These are phyloP conservation scores for Phaenicophaeus curvirostris DNA, from an alignment of 2,797 vertebrate species.

Conservation along the genomic window DNA sequence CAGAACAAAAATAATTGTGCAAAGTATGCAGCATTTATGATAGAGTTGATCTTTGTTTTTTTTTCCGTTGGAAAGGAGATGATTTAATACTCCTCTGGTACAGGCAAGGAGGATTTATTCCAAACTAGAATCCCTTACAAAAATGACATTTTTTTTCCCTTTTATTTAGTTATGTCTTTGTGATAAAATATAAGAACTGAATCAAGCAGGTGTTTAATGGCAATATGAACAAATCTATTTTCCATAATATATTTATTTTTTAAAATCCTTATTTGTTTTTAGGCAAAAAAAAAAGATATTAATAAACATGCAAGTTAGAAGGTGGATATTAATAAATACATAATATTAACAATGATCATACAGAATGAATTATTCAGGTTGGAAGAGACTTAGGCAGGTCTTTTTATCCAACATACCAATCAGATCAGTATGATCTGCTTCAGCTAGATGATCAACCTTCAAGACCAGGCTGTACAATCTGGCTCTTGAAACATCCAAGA, in stretches of 20 bases:
- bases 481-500: background rate
- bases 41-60: background rate
- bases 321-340: background rate
- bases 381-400: background rate
- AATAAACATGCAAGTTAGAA: background rate
- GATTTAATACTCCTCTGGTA: background rate
- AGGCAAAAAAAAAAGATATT: background rate
- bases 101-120: background rate
- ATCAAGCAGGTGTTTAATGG: background rate
- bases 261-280: background rate
- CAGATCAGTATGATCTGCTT: background rate
- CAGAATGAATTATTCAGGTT: background rate
- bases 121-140: background rate
- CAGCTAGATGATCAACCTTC: background rate
- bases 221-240: background rate
- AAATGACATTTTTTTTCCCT: background rate
- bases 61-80: background rate
- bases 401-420: background rate
- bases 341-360: background rate
- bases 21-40: background rate
- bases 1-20: conserved; percentile 21
- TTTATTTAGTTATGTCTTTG: background rate
- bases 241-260: background rate
- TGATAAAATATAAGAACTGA: background rate
- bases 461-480: background rate